Evolutionary conservation across 2,113 vertebrate species (phyloP), one percentile per base, ranked within the genome.

Genomic region (Chionomys nivalis): DNA sequence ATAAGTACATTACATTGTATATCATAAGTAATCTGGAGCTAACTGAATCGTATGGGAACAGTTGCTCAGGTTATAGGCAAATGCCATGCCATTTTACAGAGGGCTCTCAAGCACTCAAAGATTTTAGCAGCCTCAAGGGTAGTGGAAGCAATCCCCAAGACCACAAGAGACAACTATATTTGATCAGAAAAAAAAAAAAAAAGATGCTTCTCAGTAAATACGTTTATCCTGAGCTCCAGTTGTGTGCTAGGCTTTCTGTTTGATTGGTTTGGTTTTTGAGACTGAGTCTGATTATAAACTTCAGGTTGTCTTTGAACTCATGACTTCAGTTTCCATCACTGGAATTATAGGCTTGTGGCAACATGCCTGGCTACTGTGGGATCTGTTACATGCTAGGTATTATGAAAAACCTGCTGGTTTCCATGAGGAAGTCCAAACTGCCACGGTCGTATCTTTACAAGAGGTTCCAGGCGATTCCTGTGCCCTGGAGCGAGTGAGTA

Each of bases 221-320:
- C 3, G 70, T 79, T 90, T n/a, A 66, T 89, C 61, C 72, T 95
- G 65, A 90, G 52, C n/a, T 77, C 73, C 87, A 85, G 79, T 79
- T 79, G 58, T 7, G 23, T 12, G 49, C 16, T 66, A 66, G 42
- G 44, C 8, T 66, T 68, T 86, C 23, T 33, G 16, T 66, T 33
- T 47, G 82, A 4, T 44, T 86, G 83, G 9, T 66, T 87, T 88
- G 36, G 7, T 19, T 77, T 90, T 65, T 90, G 72, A 61, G 87
- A 61, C 19, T 33, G n/a, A 58, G 39, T 77, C 72, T 90, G 8
- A 36, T 19, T 65, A 24, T 31, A 7, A 47, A 49, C 73, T 39
- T 12, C 39, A 4, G 1, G 9, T 14, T 63, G 28, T 42, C 72
- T 44, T 90, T 65, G 19, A 65, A 61, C 88, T 63, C 31, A 5